Percentiles rank a stretch among this genome's conserved stretches.
phyloP scores from a whole-genome alignment of 2,797 vertebrate species.

The Enteromius anoplus region DNA sequence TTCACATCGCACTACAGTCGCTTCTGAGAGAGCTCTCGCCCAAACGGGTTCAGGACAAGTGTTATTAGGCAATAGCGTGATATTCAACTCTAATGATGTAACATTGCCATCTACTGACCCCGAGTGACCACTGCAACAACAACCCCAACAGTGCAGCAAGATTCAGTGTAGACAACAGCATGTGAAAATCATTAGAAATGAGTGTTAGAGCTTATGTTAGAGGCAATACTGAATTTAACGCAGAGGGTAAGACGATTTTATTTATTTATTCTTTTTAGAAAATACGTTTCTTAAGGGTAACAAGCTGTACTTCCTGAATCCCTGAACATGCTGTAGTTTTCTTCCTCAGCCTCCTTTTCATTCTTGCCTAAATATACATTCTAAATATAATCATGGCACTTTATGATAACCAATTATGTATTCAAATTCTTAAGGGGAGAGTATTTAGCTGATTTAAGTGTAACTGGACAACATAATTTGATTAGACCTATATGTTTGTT shows the following conservation, averaged over 20 bases:
- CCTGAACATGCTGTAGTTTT: not conserved
- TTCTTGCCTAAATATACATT: not conserved
- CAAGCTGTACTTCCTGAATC: not conserved
- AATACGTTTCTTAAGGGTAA: not conserved
- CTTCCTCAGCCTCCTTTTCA: not conserved
- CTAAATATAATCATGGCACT: not conserved
- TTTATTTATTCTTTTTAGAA: not conserved
- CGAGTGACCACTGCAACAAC: not conserved
- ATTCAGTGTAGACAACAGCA: not conserved
- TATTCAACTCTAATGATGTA: not conserved
- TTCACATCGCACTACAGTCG: not conserved
- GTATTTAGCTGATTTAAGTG: not conserved
- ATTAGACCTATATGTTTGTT: not conserved
- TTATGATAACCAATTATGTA: not conserved
- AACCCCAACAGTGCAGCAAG: not conserved
- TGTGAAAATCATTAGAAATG: not conserved
- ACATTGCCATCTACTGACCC: conserved; percentile 10
- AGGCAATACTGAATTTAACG: not conserved
- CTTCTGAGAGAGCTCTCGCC: not conserved
- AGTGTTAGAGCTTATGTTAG: not conserved
- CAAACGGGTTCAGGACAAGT: not conserved
- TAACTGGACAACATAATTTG: too few species aligned
- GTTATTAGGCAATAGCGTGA: not conserved
- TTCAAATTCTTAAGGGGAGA: not conserved
- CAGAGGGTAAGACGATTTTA: too few species aligned